These are phyloP conservation scores for Epirrhoe tristata DNA, from an alignment of 2,888 invertebrate species.

Conservation along the genomic window DNA sequence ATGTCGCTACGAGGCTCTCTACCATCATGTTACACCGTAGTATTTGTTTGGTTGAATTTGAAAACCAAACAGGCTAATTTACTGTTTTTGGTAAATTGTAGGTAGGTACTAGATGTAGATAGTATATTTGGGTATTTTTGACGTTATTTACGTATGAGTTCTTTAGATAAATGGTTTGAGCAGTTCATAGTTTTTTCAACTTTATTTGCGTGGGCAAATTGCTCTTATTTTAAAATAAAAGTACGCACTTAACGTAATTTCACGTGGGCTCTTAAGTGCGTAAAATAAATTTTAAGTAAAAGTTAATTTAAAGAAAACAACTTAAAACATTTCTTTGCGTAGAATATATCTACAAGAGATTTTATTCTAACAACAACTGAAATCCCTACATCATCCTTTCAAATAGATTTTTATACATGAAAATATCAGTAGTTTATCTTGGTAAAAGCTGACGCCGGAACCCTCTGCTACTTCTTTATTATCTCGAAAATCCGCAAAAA, in stretches of 20 bases:
- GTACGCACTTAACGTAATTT: not conserved
- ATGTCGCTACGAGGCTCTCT: constrained; percentile 30
- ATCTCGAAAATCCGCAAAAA: constrained; percentile 43
- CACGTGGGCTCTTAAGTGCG: not conserved
- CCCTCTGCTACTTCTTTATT: constrained; percentile 44
- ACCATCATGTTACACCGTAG: not conserved
- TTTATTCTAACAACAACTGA: not conserved
- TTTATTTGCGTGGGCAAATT: no score
- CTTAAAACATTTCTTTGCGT: not conserved
- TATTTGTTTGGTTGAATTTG: no score
- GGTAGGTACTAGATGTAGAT: no score
- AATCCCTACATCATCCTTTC: constrained; percentile 23
- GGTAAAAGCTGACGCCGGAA: constrained; percentile 45
- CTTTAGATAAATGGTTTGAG: no score
- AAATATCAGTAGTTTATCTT: constrained; percentile 43
- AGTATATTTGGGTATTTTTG: no score
- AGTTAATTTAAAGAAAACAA: not conserved
- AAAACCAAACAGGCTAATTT: no score
- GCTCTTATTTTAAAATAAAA: no score
- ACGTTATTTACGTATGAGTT: no score
- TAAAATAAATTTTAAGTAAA: not conserved
- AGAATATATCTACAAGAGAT: not conserved
- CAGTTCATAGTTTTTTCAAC: no score
- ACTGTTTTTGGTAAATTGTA: no score
- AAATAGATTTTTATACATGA: constrained; percentile 39